A percentile compares a stretch with the other conserved stretches of the same genome.
Evolutionary conservation across 2,797 vertebrate species (phyloP).

Genomic region (Clamator glandarius): DNA sequence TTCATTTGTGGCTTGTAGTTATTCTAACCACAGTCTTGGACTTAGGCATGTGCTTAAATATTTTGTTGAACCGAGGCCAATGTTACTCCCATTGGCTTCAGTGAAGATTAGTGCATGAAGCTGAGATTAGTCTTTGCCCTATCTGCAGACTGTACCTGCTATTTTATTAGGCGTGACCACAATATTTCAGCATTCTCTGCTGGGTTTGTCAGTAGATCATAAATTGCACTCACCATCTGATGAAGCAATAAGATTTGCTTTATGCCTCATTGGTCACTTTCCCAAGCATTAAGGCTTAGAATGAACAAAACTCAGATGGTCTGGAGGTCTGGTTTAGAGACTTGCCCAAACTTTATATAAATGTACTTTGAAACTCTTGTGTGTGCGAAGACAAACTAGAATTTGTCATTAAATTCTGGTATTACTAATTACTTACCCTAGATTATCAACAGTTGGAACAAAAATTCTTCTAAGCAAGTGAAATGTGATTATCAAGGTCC

Average conservation of each 20-base stretch:
- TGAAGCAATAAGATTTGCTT: slow-evolving; percentile 75
- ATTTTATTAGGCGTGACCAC: slow-evolving; percentile 71
- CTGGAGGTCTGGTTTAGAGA: not conserved
- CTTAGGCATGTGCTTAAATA: slow-evolving; percentile 2
- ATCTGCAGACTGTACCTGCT: slow-evolving; percentile 59
- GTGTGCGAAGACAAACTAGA: not conserved
- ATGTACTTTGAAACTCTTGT: not conserved
- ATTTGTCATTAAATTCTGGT: not conserved
- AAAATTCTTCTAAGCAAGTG: not conserved
- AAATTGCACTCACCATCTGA: slow-evolving; percentile 71
- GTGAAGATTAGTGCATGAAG: not conserved
- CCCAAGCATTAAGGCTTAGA: slow-evolving; percentile 52
- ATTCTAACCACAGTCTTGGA: not conserved
- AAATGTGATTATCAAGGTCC: not conserved
- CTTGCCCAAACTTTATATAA: slow-evolving; percentile 22
- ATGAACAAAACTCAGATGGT: slow-evolving; percentile 1
- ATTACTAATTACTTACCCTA: not conserved
- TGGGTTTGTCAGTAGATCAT: slow-evolving; percentile 69
- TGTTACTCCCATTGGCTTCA: slow-evolving; percentile 19
- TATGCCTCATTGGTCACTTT: slow-evolving; percentile 71
- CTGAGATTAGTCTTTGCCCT: slow-evolving; percentile 43
- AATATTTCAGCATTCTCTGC: slow-evolving; percentile 72
- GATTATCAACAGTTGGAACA: not conserved
- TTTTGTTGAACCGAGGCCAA: slow-evolving; percentile 34
- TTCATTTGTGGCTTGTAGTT: not conserved